These are phyloP conservation scores for Eospalax fontanierii DNA, from an alignment of 2,797 vertebrate species.

Conservation along the genomic window DNA sequence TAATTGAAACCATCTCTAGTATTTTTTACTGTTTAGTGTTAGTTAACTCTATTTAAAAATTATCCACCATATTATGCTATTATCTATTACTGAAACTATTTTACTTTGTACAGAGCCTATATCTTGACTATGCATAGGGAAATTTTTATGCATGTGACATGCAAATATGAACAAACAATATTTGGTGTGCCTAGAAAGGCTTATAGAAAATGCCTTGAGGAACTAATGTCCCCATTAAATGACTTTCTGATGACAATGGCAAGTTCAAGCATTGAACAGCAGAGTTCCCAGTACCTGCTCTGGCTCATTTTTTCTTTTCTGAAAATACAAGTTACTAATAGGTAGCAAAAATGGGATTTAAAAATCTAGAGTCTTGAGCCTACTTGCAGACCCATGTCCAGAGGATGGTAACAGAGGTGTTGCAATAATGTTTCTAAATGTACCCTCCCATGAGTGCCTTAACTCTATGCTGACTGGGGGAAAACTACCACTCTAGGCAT, in stretches of 20 bases:
- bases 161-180: background rate
- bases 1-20: background rate
- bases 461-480: background rate
- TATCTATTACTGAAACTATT: background rate
- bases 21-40: background rate
- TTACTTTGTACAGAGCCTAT: background rate
- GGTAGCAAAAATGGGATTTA: background rate
- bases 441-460: background rate
- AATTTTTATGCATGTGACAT: background rate
- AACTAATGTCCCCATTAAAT: background rate
- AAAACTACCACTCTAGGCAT: background rate
- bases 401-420: background rate
- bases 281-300: background rate
- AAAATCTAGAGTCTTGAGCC: background rate
- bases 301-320: background rate
- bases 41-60: background rate
- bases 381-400: background rate
- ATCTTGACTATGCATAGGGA: background rate
- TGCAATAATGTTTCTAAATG: background rate
- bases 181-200: background rate
- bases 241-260: background rate
- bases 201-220: background rate
- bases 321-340: background rate
- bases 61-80: background rate
- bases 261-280: background rate